phyloP scores from a whole-genome alignment of 2,797 vertebrate species.

The Rhadinocentrus ornatus region DNA sequence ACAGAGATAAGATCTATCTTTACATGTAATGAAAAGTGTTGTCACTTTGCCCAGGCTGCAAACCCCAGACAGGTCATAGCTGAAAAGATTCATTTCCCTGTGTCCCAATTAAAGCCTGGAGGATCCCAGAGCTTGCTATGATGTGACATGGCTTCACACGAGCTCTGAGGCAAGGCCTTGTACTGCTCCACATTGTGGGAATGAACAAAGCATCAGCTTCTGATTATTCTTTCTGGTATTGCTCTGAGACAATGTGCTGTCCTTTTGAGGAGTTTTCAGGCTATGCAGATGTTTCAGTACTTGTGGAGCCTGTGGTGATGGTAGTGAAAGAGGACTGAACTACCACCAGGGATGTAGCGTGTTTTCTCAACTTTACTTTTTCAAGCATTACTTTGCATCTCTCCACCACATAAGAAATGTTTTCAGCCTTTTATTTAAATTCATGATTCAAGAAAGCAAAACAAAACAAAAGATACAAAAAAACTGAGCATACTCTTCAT shows the following conservation, averaged over 20 bases:
- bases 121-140: conserved; percentile 60
- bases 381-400: conserved; percentile 30
- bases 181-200: conserved; percentile 37
- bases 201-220: conserved; percentile 66
- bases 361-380: conserved; percentile 51
- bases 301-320: conserved; percentile 50
- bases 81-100: conserved; percentile 69
- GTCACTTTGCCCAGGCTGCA: conserved; percentile 62
- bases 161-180: conserved; percentile 54
- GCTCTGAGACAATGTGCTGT: conserved; percentile 59
- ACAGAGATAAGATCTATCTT: conserved; percentile 67
- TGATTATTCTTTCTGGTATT: conserved; percentile 65
- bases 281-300: conserved; percentile 72
- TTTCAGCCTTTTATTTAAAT: conserved; percentile 26
- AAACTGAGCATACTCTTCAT: neutral
- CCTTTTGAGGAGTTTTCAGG: conserved; percentile 66
- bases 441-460: conserved; percentile 2
- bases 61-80: conserved; percentile 69
- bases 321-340: conserved; percentile 42
- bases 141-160: conserved; percentile 72
- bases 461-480: neutral
- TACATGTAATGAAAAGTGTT: conserved; percentile 65
- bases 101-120: conserved; percentile 76
- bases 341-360: conserved; percentile 50
- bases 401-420: conserved; percentile 10